Conservation (phyloP, 2,888 invertebrate species). For the Cephus runcator region DNA sequence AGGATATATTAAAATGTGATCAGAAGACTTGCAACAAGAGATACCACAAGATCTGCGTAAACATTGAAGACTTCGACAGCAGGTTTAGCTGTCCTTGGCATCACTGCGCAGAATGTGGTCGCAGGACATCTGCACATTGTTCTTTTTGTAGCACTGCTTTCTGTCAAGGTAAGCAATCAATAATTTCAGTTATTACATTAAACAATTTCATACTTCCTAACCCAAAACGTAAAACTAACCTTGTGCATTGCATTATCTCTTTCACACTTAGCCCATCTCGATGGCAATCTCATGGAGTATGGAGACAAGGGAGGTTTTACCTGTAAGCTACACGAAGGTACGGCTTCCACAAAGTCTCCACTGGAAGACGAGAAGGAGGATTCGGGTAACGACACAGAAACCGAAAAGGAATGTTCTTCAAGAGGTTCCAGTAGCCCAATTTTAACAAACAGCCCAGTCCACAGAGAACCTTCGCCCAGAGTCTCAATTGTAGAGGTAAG, state of each 20-base stretch:
- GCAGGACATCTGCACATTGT: conserved; percentile 52
- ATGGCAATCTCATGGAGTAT: conserved; percentile 48
- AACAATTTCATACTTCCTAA: background rate
- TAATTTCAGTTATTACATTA: background rate
- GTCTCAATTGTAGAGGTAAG: conserved; percentile 61
- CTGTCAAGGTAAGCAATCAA: conserved; percentile 48
- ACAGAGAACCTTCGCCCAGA: conserved; percentile 51
- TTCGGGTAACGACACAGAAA: conserved; percentile 49
- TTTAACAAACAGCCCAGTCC: conserved; percentile 35
- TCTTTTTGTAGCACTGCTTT: conserved; percentile 57
- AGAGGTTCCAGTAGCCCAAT: conserved; percentile 48
- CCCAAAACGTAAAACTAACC: background rate
- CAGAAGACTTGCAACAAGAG: conserved; percentile 53
- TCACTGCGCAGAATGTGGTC: conserved; percentile 51
- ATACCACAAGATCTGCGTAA: conserved; percentile 51
- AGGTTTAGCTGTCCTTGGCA: conserved; percentile 60
- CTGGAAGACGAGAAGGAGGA: conserved; percentile 44
- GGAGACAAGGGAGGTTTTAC: conserved; percentile 42
- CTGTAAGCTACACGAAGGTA: conserved; percentile 48
- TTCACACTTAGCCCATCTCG: conserved; percentile 44
- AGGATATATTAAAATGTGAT: conserved; percentile 43
- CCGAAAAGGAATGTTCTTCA: conserved; percentile 47
- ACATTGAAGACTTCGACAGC: conserved; percentile 35
- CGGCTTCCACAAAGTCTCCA: conserved; percentile 24
- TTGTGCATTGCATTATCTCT: background rate